phyloP scores from a whole-genome alignment of 2,888 invertebrate genomes.

The Xestia ashworthii region DNA sequence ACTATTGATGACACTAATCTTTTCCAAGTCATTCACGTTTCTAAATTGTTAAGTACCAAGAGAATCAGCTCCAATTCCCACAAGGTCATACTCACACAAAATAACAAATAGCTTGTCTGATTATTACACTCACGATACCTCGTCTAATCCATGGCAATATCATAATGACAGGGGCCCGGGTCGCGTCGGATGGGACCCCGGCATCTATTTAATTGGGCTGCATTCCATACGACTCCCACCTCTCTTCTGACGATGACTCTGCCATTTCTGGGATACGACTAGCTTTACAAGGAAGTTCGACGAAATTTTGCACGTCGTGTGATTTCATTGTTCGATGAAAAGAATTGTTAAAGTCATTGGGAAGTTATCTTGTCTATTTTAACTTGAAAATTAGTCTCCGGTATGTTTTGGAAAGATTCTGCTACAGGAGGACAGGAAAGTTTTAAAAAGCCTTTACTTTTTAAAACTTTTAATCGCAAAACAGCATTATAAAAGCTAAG shows the following conservation, averaged over 20 bases:
- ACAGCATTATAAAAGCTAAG: neutral
- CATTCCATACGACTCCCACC: slow-evolving; percentile 77
- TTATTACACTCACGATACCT: slow-evolving; percentile 40
- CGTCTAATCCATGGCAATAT: slow-evolving; percentile 58
- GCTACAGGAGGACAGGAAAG: fast-evolving
- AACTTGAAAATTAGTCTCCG: neutral
- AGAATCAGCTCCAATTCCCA: neutral
- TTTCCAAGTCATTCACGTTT: neutral
- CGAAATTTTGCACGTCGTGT: slow-evolving; percentile 36
- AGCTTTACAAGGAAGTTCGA: slow-evolving; percentile 28
- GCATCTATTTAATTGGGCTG: slow-evolving; percentile 82
- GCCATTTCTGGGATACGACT: slow-evolving; percentile 58
- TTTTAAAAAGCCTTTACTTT: too few species aligned
- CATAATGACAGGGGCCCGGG: slow-evolving; percentile 63
- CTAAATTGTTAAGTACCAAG: too few species aligned
- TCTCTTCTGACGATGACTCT: slow-evolving; percentile 63
- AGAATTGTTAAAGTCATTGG: neutral
- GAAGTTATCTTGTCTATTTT: slow-evolving; percentile 21
- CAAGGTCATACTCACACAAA: neutral
- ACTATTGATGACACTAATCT: neutral
- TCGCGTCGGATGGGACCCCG: slow-evolving; percentile 69
- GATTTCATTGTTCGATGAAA: slow-evolving; percentile 11
- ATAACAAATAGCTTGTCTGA: slow-evolving; percentile 26
- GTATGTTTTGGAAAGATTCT: neutral
- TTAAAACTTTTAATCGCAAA: slow-evolving; percentile 9